phyloP scores from a whole-genome alignment of 2,113 vertebrate species.

The Daboia siamensis region DNA sequence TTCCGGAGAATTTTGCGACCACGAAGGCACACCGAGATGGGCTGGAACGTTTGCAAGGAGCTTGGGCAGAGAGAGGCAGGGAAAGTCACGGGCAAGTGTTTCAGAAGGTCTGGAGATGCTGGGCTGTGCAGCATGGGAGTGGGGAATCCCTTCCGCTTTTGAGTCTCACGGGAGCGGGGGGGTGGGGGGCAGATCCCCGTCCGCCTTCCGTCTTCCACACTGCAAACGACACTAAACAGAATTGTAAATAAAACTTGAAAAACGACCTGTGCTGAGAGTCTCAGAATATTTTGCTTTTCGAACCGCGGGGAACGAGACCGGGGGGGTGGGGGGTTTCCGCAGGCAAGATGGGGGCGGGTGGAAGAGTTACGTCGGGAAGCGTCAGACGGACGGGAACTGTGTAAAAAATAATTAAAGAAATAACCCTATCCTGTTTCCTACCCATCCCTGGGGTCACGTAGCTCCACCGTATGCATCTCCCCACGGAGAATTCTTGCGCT shows the following conservation, averaged over 20 bases:
- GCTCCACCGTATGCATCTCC: slow-evolving; percentile 65
- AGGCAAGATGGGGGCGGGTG: neutral
- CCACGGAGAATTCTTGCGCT: slow-evolving; percentile 73
- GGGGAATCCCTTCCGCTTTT: neutral
- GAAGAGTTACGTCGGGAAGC: neutral
- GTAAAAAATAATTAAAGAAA: slow-evolving; percentile 22
- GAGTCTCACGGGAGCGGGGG: neutral
- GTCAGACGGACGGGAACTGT: slow-evolving; percentile 21
- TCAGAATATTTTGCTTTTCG: slow-evolving; percentile 29
- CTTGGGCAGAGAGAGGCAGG: neutral
- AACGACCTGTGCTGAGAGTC: slow-evolving; percentile 10
- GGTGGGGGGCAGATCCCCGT: neutral
- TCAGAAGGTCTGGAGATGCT: neutral
- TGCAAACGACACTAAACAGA: slow-evolving; percentile 58
- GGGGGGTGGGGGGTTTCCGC: no score
- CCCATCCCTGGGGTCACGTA: slow-evolving; percentile 14
- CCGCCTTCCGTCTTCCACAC: slow-evolving; percentile 47
- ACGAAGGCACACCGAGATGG: neutral
- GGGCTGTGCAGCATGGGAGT: neutral
- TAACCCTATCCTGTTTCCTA: rapidly evolving
- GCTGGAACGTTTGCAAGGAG: slow-evolving; percentile 21
- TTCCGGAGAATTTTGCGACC: rapidly evolving
- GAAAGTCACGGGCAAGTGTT: neutral
- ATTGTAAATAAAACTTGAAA: slow-evolving; percentile 51
- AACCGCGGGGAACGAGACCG: slow-evolving; percentile 33